These are phyloP conservation scores for Trichacis sp. DNA, from an alignment of 2,888 invertebrate species.

Conservation along the genomic window DNA sequence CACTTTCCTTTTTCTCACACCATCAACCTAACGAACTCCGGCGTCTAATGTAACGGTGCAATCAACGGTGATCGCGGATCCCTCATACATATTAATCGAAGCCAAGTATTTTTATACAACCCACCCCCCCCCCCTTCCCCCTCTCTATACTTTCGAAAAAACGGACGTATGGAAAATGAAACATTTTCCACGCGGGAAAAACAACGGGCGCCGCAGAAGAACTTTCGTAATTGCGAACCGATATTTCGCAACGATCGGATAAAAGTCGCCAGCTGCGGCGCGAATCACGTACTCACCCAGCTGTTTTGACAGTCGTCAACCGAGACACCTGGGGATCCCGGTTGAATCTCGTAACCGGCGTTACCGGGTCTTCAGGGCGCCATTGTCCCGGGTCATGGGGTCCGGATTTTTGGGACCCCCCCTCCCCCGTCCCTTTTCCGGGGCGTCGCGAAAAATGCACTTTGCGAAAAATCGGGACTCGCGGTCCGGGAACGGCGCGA, in stretches of 20 bases:
- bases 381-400: neutral
- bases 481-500: too few relatives aligned
- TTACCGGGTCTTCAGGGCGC: conserved; percentile 27
- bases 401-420: too few relatives aligned
- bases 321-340: neutral
- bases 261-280: conserved; percentile 16
- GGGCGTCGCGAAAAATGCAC: too few relatives aligned
- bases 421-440: too few relatives aligned
- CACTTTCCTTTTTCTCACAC: conserved; percentile 23
- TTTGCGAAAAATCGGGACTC: too few relatives aligned
- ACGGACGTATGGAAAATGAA: neutral
- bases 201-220: neutral
- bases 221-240: conserved; percentile 9
- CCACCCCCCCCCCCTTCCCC: too few relatives aligned
- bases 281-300: conserved; percentile 15
- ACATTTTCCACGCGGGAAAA: neutral
- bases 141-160: too few relatives aligned
- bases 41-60: conserved; percentile 27
- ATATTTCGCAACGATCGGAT: conserved; percentile 12
- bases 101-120: too few relatives aligned
- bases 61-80: conserved; percentile 29
- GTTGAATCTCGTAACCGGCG: conserved; percentile 6
- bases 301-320: conserved; percentile 36
- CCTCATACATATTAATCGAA: conserved; percentile 18
- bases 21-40: conserved; percentile 7